A percentile compares a stretch with the other conserved stretches of the same genome.
Evolutionary conservation across 2,888 invertebrate species (phyloP).

Genomic region (Meganola albula): DNA sequence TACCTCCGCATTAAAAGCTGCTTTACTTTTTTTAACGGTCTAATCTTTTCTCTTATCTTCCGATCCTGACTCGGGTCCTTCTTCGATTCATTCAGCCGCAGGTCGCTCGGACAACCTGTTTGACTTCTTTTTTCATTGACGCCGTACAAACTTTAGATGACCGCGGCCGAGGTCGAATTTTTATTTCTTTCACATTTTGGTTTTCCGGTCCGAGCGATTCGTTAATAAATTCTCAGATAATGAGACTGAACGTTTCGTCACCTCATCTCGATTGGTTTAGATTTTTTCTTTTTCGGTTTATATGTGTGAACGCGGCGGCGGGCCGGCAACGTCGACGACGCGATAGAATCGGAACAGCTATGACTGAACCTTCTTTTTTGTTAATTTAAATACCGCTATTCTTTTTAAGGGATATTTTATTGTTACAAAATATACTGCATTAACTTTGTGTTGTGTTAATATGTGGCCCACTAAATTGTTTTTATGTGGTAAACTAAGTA

Average conservation of each 20-base stretch:
- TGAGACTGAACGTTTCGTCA: constrained; percentile 78
- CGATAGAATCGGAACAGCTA: constrained; percentile 68
- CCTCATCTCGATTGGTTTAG: constrained; percentile 75
- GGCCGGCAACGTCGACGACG: constrained; percentile 48
- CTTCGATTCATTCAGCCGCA: constrained; percentile 73
- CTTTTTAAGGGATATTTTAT: constrained; percentile 54
- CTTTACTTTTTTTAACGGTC: constrained; percentile 68
- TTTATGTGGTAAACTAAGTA: constrained; percentile 15
- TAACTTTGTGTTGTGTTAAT: constrained; percentile 24
- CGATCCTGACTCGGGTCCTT: constrained; percentile 68
- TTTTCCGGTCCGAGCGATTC: constrained; percentile 76
- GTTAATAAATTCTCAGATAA: constrained; percentile 79
- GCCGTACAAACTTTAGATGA: constrained; percentile 73
- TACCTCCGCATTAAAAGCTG: constrained; percentile 70
- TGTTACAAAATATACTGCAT: constrained; percentile 32
- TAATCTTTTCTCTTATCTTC: constrained; percentile 75
- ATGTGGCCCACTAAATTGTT: constrained; percentile 20
- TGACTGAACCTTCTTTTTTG: constrained; percentile 61
- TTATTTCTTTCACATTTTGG: constrained; percentile 77
- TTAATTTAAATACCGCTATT: constrained; percentile 71
- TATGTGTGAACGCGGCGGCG: constrained; percentile 73
- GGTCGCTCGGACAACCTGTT: constrained; percentile 68
- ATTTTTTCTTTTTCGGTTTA: constrained; percentile 65
- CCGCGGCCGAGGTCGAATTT: constrained; percentile 76
- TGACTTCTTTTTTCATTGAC: constrained; percentile 76